Conservation (phyloP, 2,113 vertebrate species). For the Brevimyrus niger region DNA sequence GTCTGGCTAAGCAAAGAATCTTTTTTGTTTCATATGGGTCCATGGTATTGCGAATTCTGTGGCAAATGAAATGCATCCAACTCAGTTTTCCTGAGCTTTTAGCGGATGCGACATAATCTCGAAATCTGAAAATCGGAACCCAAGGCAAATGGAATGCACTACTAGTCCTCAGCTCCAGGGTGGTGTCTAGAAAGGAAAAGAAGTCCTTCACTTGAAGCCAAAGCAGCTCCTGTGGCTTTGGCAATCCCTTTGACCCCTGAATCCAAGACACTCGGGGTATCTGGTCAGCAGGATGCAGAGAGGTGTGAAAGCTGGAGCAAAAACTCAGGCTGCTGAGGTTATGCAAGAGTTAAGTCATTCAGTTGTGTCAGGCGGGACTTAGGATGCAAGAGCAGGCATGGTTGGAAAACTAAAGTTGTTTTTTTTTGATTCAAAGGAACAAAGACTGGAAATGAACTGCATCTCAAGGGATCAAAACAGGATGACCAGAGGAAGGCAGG, state of each 20-base stretch:
- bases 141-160: too few species aligned
- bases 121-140: too few species aligned
- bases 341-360: neutral
- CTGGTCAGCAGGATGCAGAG: neutral
- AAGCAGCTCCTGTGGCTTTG: neutral
- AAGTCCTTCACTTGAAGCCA: neutral
- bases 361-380: neutral
- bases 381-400: neutral
- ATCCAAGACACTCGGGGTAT: neutral
- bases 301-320: neutral
- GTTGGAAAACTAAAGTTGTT: neutral
- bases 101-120: too few species aligned
- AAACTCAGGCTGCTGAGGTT: neutral
- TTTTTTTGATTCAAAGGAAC: neutral
- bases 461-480: neutral
- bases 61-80: too few species aligned
- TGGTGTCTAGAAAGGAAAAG: neutral
- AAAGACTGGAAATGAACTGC: neutral
- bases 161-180: neutral
- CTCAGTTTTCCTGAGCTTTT: too few species aligned
- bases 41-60: too few species aligned
- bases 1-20: too few species aligned
- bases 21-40: too few species aligned
- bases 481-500: neutral
- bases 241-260: neutral